These are phyloP conservation scores for Carcharodon carcharias DNA, from an alignment of 2,797 vertebrate species.

Conservation along the genomic window DNA sequence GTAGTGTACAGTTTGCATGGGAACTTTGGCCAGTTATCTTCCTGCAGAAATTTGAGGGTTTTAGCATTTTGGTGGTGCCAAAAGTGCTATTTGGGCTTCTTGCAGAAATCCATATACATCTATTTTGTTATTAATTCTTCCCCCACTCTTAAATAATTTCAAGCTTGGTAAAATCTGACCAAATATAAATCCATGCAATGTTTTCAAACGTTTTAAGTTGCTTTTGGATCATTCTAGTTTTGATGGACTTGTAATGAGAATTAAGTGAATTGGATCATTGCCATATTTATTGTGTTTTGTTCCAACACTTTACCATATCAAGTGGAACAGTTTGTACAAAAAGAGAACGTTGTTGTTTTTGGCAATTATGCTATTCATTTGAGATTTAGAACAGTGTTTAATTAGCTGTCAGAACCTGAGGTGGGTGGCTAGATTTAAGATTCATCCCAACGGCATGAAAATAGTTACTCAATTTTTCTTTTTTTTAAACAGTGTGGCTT, in stretches of 20 bases:
- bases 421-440: neutral
- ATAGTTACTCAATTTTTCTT: neutral
- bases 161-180: neutral
- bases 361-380: neutral
- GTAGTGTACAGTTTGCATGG: neutral
- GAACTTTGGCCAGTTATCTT: neutral
- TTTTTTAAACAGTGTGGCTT: neutral
- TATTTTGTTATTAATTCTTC: neutral
- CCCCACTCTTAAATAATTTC: neutral
- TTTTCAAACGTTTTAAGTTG: neutral
- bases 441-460: neutral
- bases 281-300: neutral
- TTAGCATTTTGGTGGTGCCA: neutral
- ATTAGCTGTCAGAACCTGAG: neutral
- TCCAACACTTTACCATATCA: neutral
- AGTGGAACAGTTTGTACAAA: neutral
- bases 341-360: conserved; percentile 1
- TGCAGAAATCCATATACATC: neutral
- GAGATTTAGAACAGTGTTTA: neutral
- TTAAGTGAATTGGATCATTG: neutral
- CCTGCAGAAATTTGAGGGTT: neutral
- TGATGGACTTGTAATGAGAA: neutral
- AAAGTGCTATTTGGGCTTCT: neutral
- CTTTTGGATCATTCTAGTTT: neutral
- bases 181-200: neutral